Evolutionary conservation across 2,888 invertebrate species (phyloP).

Genomic region (Archips xylosteana): DNA sequence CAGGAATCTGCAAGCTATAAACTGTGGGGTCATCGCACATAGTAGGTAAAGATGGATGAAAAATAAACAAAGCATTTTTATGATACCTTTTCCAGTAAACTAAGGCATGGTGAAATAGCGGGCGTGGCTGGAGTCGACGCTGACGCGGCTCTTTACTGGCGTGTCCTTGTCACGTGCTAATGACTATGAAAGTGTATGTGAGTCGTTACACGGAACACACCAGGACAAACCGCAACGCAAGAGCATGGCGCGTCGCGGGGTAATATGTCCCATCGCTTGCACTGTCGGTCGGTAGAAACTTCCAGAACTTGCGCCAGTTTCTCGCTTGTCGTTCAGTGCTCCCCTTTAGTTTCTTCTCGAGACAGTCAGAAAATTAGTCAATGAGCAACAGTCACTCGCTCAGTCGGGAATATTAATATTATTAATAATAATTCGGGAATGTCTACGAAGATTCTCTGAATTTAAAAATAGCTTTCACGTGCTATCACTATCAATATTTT

Average conservation of each 20-base stretch:
- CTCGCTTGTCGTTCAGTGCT: background rate
- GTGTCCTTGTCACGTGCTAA: constrained; percentile 5
- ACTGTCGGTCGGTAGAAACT: background rate
- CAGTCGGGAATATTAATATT: background rate
- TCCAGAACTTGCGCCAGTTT: background rate
- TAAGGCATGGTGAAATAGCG: background rate
- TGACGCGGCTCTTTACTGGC: background rate
- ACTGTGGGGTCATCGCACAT: no score
- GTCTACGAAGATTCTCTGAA: no score
- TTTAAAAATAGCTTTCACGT: no score
- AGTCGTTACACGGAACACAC: background rate
- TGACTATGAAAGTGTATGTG: background rate
- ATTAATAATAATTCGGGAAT: background rate
- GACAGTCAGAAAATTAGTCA: background rate
- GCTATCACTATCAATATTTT: no score
- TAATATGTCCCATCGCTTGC: background rate
- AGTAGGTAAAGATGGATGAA: no score
- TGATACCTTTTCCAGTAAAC: background rate
- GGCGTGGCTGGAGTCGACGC: constrained; percentile 1
- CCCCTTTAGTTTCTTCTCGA: background rate
- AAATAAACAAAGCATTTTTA: no score
- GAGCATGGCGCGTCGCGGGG: background rate
- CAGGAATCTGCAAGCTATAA: no score
- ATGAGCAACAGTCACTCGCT: background rate
- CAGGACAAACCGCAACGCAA: background rate